Evolutionary conservation across 2,888 invertebrate genomes (phyloP), one percentile per base, ranked within the genome.

Genomic region (Netelia inedita): DNA sequence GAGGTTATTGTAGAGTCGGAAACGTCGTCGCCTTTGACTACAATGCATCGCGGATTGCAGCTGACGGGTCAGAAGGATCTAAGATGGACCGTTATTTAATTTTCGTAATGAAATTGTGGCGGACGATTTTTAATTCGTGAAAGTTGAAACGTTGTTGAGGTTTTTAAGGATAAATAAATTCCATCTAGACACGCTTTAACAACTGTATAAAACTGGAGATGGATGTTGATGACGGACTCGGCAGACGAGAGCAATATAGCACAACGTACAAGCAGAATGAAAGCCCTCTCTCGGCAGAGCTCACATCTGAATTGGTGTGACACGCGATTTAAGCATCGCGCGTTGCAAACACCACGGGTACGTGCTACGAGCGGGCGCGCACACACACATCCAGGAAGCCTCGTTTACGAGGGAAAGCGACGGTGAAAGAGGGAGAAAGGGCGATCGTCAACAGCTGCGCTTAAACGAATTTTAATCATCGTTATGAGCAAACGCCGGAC

Each of bases 301-400:
- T 75, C 72, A 61, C 82, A 76, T 66, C 79, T 73, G 82, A 85
- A 79, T 72, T 69, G 23, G 75, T 79, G 79, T 82, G 79, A 82
- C 79, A 79, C 72, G 82, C 79, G 85, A 85, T 85, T 85, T 82
- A 85, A 85, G 71, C 75, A 79, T 72, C 79, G 53, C 82, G 72
- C 73, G 65, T 79, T 79, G 79, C 69, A 65, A 74, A 85, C 57
- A 61, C 23, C 55, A 19, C 35, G 55, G 6, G 16, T 72, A 57
- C 78, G 81, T 74, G 23, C 14, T 66, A 28, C 28, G 5, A 2
- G 6, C 35, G 6, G 0, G 8, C 35, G 0, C 35, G 1, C 8
- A 46, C 65, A 82, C 65, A 63, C 69, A 71, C 57, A 73, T 73
- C 63, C 72, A 61, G 50, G 35, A 61, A 65, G 59, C 73, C 73